These are phyloP conservation scores for Sebastes jordani DNA, from an alignment of 2,797 vertebrate genomes.

Conservation along the genomic window DNA sequence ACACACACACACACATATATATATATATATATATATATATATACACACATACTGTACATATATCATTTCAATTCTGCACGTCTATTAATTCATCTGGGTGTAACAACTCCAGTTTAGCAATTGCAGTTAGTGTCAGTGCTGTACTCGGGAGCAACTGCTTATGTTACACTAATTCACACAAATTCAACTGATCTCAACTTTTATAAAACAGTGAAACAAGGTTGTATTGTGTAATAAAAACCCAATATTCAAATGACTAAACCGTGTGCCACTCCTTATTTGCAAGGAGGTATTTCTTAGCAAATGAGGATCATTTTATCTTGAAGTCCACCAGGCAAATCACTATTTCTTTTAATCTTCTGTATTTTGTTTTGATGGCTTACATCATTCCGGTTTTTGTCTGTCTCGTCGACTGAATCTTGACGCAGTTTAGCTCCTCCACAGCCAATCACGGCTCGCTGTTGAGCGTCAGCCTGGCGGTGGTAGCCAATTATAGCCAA, in stretches of 20 bases:
- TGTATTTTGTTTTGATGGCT: conserved; percentile 20
- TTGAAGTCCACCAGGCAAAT: background rate
- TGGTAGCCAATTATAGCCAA: conserved; percentile 26
- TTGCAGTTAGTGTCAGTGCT: background rate
- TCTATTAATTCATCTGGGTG: background rate
- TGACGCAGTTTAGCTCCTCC: background rate
- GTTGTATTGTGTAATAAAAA: background rate
- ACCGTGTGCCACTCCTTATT: background rate
- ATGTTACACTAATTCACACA: background rate
- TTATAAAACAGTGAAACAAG: too few relatives aligned
- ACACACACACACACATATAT: accelerated
- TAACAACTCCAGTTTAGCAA: background rate
- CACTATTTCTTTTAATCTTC: background rate
- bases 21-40: accelerated
- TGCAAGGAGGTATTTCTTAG: background rate
- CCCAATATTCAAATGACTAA: background rate
- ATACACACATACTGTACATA: too few relatives aligned
- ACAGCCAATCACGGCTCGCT: conserved; percentile 29
- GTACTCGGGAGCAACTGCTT: background rate
- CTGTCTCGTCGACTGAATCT: accelerated
- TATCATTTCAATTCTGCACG: background rate
- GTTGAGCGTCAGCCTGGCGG: background rate
- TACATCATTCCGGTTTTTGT: background rate
- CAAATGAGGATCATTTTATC: background rate
- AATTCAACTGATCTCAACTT: background rate